Base-by-base conservation (phyloP, 2,888 invertebrate species). In the Podabrus alpinus region DNA sequence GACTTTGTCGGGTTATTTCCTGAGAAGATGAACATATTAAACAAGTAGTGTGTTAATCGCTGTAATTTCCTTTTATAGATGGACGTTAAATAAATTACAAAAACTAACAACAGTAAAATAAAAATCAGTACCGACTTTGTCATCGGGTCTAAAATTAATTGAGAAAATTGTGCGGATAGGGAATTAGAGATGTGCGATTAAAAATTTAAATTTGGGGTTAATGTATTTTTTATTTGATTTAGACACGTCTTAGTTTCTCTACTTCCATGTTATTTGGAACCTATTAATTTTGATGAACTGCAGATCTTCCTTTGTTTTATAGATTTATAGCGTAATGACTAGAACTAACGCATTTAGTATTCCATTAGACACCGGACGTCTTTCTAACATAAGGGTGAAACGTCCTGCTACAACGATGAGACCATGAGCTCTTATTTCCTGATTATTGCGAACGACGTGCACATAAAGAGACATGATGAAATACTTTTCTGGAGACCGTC, bases 331-430 rank as follows among this genome's bases (percentile, higher is more conserved):
- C 68, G 76, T 71, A 74, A 76, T 74, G 74, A 69, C 68, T 74
- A 69, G 77, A 76, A 77, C 76, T 77, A 79, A 79, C 72, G 73
- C 74, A 77, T 75, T 79, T 77, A 79, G 74, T 77, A 69, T 79
- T 77, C 77, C 75, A 75, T 79, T 79, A 76, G 79, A 66, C 68
- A 76, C 76, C 76, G 68, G 73, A 69, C 71, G 69, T 74, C 59
- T 71, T 59, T 69, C 21, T 15, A 64, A 69, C 72, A 72, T 77
- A 77, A 74, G 66, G 71, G 70, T 25, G 73, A 64, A 25, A 59
- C 16, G 67, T 69, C 66, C 72, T 61, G 64, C 24, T 73, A 15
- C n/a, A 62, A 68, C 71, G 72, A 21, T 24, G 73, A 61, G 62
- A 66, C 69, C 69, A 62, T 76, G 59, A 66, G 76, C 76, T 68